Evolutionary conservation across 2,113 vertebrate genomes (phyloP).

Genomic region (Microcebus lehilahytsara): DNA sequence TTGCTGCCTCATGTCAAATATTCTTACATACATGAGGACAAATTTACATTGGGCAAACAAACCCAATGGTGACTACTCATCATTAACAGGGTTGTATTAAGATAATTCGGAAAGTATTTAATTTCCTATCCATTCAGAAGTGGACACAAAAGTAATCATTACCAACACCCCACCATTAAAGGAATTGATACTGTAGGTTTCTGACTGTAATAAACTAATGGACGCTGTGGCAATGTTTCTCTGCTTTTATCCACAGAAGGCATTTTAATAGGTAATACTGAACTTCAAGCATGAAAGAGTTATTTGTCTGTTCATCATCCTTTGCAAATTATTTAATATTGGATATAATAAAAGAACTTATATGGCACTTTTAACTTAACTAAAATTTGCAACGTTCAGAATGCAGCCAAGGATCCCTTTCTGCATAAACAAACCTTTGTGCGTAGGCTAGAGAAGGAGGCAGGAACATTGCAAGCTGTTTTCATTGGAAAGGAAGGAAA

Average conservation of each 20-base stretch:
- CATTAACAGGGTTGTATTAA: fast-evolving
- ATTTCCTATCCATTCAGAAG: neutral
- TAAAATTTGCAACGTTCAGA: neutral
- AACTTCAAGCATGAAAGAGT: neutral
- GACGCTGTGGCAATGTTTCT: fast-evolving
- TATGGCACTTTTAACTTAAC: neutral
- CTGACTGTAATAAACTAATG: fast-evolving
- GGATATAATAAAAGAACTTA: neutral
- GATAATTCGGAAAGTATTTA: neutral
- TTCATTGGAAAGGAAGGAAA: neutral
- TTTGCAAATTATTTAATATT: neutral
- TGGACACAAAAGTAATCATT: fast-evolving
- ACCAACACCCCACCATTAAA: too few species aligned
- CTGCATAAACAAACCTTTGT: neutral
- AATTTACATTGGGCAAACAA: neutral
- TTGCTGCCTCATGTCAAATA: constrained; percentile 52
- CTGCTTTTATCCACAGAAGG: neutral
- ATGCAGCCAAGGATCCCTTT: neutral
- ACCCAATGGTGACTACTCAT: neutral
- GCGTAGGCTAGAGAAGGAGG: too few species aligned
- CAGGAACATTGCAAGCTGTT: neutral
- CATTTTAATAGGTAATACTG: too few species aligned
- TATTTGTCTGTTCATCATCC: neutral
- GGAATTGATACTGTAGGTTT: neutral
- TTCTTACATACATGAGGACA: constrained; percentile 16